Percentiles rank a stretch among this genome's conserved stretches.
These are phyloP conservation scores for Machaerirhynchus nigripectus DNA, from an alignment of 2,113 vertebrate species.

Conservation along the genomic window DNA sequence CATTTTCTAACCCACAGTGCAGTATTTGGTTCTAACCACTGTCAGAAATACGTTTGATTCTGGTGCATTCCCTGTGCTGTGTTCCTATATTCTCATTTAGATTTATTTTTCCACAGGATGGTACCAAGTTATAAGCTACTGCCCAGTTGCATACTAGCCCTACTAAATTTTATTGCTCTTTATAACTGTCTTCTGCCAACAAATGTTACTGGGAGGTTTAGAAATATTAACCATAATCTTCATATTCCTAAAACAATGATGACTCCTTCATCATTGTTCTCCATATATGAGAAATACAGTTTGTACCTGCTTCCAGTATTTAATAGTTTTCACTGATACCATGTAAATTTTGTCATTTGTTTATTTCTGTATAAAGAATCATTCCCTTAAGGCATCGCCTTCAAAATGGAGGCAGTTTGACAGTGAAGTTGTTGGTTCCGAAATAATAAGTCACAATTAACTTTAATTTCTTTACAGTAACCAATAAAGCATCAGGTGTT, in stretches of 20 bases:
- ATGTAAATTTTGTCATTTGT: background rate
- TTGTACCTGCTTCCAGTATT: background rate
- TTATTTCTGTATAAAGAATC: background rate
- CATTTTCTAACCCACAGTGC: background rate
- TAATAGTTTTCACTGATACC: background rate
- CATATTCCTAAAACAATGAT: background rate
- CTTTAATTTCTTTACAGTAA: background rate
- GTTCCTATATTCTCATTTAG: background rate
- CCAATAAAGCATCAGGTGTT: background rate
- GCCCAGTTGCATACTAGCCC: background rate
- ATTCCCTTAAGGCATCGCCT: background rate
- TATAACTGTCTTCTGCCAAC: background rate
- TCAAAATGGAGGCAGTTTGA: background rate
- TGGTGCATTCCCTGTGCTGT: background rate
- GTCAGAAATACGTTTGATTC: background rate
- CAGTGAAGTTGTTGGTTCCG: background rate
- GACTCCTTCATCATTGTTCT: background rate
- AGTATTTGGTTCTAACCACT: background rate
- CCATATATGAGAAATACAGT: background rate
- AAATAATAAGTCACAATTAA: background rate
- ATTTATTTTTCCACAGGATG: background rate
- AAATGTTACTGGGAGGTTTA: background rate
- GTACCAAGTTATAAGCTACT: background rate
- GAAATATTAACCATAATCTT: background rate
- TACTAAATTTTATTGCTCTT: background rate